phyloP scores from a whole-genome alignment of 2,797 vertebrate species.

The Carcharodon carcharias region DNA sequence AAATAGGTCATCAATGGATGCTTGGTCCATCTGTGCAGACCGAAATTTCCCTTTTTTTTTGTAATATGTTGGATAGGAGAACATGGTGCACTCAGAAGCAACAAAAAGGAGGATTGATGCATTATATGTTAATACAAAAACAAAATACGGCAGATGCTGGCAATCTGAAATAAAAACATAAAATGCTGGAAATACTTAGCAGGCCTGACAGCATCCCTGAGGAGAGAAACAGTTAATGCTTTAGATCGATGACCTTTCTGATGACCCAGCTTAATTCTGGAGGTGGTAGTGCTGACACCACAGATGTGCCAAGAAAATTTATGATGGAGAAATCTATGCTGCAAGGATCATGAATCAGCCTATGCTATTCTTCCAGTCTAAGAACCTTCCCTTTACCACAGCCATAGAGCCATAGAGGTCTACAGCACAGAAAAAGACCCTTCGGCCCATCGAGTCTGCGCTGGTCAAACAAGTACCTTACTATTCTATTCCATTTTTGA shows the following conservation, averaged over 20 bases:
- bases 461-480: too few relatives aligned
- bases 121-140: background rate
- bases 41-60: background rate
- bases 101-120: background rate
- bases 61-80: background rate
- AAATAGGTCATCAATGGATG: background rate
- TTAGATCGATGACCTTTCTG: background rate
- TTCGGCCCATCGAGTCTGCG: too few relatives aligned
- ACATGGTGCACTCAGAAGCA: background rate
- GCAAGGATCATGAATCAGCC: background rate
- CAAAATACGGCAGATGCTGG: background rate
- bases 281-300: background rate
- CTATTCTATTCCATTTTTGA: too few relatives aligned
- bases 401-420: too few relatives aligned
- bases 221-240: background rate
- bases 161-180: background rate
- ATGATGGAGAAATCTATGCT: background rate
- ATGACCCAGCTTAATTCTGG: background rate
- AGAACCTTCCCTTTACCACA: background rate
- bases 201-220: background rate
- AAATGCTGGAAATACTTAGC: background rate
- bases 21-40: background rate
- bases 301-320: background rate
- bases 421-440: too few relatives aligned
- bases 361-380: background rate